phyloP scores from a whole-genome alignment of 2,113 vertebrate species.

The Mesitornis unicolor region DNA sequence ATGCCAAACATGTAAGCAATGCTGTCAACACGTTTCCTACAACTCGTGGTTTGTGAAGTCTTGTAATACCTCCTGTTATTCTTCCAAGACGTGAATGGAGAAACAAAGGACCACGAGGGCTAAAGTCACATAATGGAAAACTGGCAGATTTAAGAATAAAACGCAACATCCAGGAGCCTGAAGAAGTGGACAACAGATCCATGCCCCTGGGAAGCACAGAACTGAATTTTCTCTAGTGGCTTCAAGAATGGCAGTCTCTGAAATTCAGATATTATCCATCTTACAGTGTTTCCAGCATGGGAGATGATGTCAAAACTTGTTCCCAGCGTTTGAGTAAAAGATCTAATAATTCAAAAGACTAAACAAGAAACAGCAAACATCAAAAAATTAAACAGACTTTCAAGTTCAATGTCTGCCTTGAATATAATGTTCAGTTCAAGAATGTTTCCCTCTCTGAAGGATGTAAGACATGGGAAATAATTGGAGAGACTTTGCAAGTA shows the following conservation, averaged over 20 bases:
- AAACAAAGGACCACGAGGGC: neutral
- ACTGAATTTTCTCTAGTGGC: neutral
- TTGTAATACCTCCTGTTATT: neutral
- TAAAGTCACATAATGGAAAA: neutral
- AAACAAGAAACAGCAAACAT: slow-evolving; percentile 34
- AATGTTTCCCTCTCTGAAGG: slow-evolving; percentile 23
- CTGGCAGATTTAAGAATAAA: neutral
- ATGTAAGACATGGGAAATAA: slow-evolving; percentile 32
- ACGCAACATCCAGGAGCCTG: neutral
- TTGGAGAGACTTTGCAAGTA: neutral
- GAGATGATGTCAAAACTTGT: neutral
- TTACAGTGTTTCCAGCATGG: neutral
- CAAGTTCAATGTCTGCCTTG: neutral
- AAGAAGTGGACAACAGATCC: neutral
- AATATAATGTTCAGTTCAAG: neutral
- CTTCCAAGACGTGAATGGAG: neutral
- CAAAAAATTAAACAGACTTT: slow-evolving; percentile 39
- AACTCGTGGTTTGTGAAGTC: neutral
- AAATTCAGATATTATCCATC: slow-evolving; percentile 17
- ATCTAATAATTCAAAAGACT: slow-evolving; percentile 38
- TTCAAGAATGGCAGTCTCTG: neutral
- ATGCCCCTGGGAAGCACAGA: neutral
- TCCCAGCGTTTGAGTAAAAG: slow-evolving; percentile 35
- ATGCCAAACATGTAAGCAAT: neutral
- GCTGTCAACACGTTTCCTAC: neutral